Evolutionary conservation across 2,888 invertebrate species (phyloP).

Genomic region (Epistrophe eligans): DNA sequence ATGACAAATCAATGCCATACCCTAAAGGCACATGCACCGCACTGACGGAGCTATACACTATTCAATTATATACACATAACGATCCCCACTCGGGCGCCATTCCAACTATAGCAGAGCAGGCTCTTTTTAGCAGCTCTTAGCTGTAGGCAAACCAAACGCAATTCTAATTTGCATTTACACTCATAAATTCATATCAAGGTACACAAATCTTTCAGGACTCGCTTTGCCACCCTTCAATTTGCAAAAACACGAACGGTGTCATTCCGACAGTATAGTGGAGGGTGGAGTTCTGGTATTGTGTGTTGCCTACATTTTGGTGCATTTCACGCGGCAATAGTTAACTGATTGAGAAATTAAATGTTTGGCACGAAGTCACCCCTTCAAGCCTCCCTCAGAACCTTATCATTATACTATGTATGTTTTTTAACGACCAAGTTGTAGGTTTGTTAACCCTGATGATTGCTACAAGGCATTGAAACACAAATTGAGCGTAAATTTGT

Average conservation of each 20-base stretch:
- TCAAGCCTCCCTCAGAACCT: background rate
- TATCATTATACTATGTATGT: background rate
- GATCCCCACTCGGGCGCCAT: constrained; percentile 29
- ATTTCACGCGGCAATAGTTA: constrained; percentile 61
- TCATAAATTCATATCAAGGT: constrained; percentile 72
- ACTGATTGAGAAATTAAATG: constrained; percentile 75
- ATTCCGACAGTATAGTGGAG: constrained; percentile 1
- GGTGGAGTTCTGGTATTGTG: background rate
- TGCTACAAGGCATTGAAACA: constrained; percentile 73
- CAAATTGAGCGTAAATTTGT: constrained; percentile 75
- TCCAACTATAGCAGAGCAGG: background rate
- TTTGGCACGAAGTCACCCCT: constrained; percentile 33
- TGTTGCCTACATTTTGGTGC: constrained; percentile 66
- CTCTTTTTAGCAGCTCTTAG: background rate
- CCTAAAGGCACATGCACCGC: constrained; percentile 39
- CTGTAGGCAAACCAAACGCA: constrained; percentile 34
- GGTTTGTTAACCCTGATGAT: constrained; percentile 75
- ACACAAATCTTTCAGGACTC: constrained; percentile 62
- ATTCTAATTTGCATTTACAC: constrained; percentile 71
- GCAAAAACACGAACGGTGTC: constrained; percentile 62
- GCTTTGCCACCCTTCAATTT: constrained; percentile 71
- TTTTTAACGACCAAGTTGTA: constrained; percentile 66
- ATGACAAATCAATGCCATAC: constrained; percentile 69
- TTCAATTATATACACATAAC: constrained; percentile 64
- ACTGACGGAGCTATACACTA: constrained; percentile 29